Evolutionary conservation across 1,140 invertebrate genomes (phyloP), one percentile per base, ranked within the genome.

Genomic region (Drosophila rhopaloa): DNA sequence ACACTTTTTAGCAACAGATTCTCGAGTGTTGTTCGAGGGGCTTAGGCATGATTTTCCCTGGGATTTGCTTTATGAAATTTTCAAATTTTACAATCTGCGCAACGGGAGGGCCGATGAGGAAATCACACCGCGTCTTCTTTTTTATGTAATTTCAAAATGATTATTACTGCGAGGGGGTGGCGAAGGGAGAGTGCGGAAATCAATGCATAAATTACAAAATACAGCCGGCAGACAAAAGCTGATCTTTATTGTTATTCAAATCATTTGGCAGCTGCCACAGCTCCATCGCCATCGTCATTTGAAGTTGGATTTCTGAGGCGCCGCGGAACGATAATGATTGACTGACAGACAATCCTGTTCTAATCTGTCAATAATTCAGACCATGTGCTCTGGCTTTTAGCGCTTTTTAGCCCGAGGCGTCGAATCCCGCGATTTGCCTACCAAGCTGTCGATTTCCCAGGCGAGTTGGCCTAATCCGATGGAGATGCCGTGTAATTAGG

Each of bases 171-270:
- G 62, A 51, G 44, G 13, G 50, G 53, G 35, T 14, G 41, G 37
- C 29, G 6, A 32, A 32, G 29, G 5, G 29, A 32, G 29, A 1
- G 0, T 32, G 29, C 38, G 29, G 47, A 74, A 89, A 84, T 89
- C 84, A 89, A 89, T 89, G 84, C 84, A 89, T 89, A 89, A 89
- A 89, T 89, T 89, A 89, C 57, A 83, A 71, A 71, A 66, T 62
- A 76, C 66, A 57, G 74, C 61, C 46, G 46, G 43, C 77, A 80
- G 58, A 76, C 67, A 61, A 79, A 84, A 61, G 73, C 77, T 78
- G 77, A 89, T 90, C 84, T 89, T 89, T 89, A 90, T 89, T 89
- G 85, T 89, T 89, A 89, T 89, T 89, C 80, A 89, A 89, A 89
- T 89, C 74, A 60, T 66, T 79, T 76, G 76, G 72, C 70, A 76